These are phyloP conservation scores for Amblyjoppa proteus DNA, from an alignment of 2,888 invertebrate species.

Conservation along the genomic window DNA sequence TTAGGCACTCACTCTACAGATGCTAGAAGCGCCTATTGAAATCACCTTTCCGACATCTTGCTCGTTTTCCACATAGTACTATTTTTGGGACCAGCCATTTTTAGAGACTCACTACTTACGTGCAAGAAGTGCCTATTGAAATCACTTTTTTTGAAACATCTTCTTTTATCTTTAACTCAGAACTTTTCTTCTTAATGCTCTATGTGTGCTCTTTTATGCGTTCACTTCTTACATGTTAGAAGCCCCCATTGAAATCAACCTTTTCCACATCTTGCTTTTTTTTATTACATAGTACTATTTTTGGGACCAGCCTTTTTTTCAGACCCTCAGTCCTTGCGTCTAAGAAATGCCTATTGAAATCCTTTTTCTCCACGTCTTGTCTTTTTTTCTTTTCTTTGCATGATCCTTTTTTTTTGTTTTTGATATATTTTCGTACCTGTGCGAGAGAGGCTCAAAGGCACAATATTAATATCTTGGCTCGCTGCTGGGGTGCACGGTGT, in stretches of 20 bases:
- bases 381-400: background rate
- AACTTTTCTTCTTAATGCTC: background rate
- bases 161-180: background rate
- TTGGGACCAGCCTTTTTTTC: too few relatives aligned
- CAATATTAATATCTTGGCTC: constrained; percentile 16
- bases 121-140: too few relatives aligned
- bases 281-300: background rate
- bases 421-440: too few relatives aligned
- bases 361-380: background rate
- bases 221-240: too few relatives aligned
- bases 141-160: too few relatives aligned
- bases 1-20: background rate
- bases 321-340: too few relatives aligned
- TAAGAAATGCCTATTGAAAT: too few relatives aligned
- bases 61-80: background rate
- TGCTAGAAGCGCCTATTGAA: too few relatives aligned
- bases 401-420: too few relatives aligned
- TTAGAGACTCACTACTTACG: too few relatives aligned
- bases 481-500: constrained; percentile 35
- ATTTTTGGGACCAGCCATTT: background rate
- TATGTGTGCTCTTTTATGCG: background rate
- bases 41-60: background rate
- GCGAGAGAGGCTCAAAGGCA: background rate
- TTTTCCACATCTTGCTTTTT: background rate
- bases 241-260: background rate